Conservation (phyloP, 2,113 vertebrate genomes). For the Chionomys nivalis region DNA sequence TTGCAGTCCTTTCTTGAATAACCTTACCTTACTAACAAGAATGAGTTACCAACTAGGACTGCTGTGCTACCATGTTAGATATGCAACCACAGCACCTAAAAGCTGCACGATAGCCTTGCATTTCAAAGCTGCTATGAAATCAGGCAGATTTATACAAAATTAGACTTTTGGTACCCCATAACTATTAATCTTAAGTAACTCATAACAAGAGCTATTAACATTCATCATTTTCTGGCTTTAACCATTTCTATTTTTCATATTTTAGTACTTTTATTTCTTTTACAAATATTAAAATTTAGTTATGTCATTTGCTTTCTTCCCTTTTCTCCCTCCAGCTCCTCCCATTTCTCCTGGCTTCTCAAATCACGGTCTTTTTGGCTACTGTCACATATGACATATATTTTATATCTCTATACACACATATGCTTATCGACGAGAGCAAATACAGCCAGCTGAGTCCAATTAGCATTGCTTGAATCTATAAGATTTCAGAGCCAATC, state of each 20-base stretch:
- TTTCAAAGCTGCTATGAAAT: not conserved
- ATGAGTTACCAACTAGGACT: not conserved
- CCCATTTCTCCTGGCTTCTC: not conserved
- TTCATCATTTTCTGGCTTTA: not conserved
- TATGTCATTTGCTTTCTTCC: not conserved
- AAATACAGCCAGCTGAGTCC: not conserved
- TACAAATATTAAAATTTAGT: not conserved
- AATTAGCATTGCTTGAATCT: not conserved
- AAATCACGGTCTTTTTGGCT: not conserved
- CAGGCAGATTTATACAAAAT: not conserved
- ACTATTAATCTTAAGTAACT: not conserved
- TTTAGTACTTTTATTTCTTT: not conserved
- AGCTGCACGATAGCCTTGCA: not conserved
- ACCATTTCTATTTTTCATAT: not conserved
- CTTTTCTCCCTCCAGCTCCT: too few relatives aligned
- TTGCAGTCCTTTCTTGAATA: not conserved
- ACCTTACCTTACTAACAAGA: not conserved
- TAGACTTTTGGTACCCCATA: not conserved
- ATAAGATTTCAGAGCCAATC: not conserved
- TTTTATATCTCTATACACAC: not conserved
- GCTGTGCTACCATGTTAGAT: not conserved
- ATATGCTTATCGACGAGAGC: not conserved
- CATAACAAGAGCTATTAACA: not conserved
- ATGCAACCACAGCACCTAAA: not conserved
- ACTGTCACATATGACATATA: not conserved